Conservation (phyloP, 30 jellyfish, hydroid and myxozoan species). For the Clytia hemisphaerica region DNA sequence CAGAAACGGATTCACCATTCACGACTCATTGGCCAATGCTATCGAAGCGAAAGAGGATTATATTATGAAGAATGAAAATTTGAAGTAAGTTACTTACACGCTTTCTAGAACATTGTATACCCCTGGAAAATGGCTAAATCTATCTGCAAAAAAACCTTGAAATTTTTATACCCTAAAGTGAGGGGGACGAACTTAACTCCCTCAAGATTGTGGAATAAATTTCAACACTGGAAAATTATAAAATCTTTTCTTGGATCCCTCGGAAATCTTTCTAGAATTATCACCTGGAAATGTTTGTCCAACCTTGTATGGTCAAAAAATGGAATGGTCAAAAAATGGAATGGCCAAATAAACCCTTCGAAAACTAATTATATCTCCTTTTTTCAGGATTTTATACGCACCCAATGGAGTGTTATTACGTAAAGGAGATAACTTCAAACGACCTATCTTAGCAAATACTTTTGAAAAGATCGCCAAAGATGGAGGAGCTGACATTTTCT, state of each 20-base stretch:
- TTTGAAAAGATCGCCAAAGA: slow-evolving; percentile 63
- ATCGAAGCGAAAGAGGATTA: slow-evolving; percentile 74
- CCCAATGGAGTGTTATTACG: slow-evolving; percentile 70
- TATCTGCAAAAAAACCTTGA: neutral
- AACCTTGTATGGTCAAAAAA: too few species aligned
- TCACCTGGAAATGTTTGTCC: neutral
- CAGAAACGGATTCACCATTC: slow-evolving; percentile 70
- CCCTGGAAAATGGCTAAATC: neutral
- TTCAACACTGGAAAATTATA: too few species aligned
- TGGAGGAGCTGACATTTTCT: slow-evolving; percentile 80
- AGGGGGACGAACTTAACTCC: neutral
- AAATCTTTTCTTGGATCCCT: neutral
- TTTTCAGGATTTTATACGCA: slow-evolving; percentile 73
- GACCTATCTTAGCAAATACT: slow-evolving; percentile 90
- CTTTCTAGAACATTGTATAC: neutral
- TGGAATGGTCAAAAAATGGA: too few species aligned
- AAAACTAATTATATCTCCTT: neutral
- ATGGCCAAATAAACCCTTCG: neutral
- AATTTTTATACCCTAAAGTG: neutral
- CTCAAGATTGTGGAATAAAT: too few species aligned
- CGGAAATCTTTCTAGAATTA: neutral
- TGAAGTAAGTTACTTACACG: slow-evolving; percentile 47
- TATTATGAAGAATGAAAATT: slow-evolving; percentile 69
- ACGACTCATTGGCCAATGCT: slow-evolving; percentile 83
- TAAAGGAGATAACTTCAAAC: slow-evolving; percentile 63